Evolutionary conservation across 2,797 vertebrate genomes (phyloP).

Genomic region (Bryconaethiops microstoma): DNA sequence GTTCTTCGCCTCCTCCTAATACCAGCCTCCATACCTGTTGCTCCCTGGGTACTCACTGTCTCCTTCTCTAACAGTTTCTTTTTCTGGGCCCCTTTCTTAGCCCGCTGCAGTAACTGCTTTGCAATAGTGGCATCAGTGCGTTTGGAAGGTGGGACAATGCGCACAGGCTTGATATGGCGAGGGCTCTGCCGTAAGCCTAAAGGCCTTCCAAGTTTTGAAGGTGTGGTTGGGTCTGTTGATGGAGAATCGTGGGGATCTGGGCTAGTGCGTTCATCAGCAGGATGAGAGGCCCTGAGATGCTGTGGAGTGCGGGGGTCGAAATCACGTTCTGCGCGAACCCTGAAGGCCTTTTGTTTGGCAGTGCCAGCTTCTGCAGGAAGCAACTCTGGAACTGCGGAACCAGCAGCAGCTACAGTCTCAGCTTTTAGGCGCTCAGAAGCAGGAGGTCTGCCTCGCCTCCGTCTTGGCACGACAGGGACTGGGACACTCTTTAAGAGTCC

Average conservation of each 20-base stretch:
- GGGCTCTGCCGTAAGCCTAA: conserved; percentile 90
- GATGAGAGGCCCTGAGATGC: conserved; percentile 63
- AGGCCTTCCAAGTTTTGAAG: conserved; percentile 70
- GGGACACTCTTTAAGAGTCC: conserved; percentile 84
- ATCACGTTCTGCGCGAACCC: conserved; percentile 82
- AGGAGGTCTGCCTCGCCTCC: conserved; percentile 89
- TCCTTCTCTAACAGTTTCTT: conserved; percentile 92
- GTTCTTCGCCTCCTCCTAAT: conserved; percentile 85
- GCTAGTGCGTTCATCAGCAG: conserved; percentile 61
- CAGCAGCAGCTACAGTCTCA: conserved; percentile 72
- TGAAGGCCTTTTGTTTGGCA: conserved; percentile 86
- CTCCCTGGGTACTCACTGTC: conserved; percentile 80
- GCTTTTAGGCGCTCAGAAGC: conserved; percentile 92
- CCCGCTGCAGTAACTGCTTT: conserved; percentile 94
- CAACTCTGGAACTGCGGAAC: conserved; percentile 37
- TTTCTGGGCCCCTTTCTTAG: conserved; percentile 90
- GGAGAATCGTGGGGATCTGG: conserved; percentile 54
- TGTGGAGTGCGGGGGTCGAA: conserved; percentile 65
- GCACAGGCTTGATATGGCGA: conserved; percentile 91
- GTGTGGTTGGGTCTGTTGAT: conserved; percentile 65
- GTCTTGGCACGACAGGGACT: conserved; percentile 82
- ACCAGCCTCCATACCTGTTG: conserved; percentile 68
- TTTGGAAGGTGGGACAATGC: conserved; percentile 94
- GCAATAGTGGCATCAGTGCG: conserved; percentile 95
- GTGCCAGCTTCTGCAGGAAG: conserved; percentile 66